These are phyloP conservation scores for Callyntrura guangdongensis DNA, from an alignment of 2,888 invertebrate genomes.

Conservation along the genomic window DNA sequence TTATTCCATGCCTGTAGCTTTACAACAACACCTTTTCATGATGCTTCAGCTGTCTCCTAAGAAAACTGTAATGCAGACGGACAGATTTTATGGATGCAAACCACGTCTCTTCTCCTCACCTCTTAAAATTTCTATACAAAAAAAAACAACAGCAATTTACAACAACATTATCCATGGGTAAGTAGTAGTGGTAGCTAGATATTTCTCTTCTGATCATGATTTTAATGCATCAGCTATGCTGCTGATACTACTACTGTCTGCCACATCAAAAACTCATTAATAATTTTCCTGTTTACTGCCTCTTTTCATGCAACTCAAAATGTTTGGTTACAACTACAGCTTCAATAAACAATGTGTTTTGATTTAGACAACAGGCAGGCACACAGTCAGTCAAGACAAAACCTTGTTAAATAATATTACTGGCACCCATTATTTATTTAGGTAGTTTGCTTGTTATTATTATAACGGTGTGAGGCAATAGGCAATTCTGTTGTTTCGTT, in stretches of 20 bases:
- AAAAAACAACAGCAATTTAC: neutral
- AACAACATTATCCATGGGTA: neutral
- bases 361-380: no score
- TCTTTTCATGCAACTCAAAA: neutral
- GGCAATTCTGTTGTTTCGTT: no score
- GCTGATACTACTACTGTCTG: slow-evolving; percentile 37
- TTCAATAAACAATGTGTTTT: no score
- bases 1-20: slow-evolving; percentile 37
- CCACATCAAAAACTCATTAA: slow-evolving; percentile 74
- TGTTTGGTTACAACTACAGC: no score
- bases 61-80: neutral
- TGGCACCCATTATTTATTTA: no score
- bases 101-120: slow-evolving; percentile 21
- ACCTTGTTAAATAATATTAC: no score
- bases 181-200: no score
- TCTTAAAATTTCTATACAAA: neutral
- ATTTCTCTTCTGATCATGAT: neutral
- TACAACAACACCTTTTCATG: slow-evolving; percentile 48
- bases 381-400: no score
- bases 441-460: no score
- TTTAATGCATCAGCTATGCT: neutral
- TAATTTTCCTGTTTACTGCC: slow-evolving; percentile 25
- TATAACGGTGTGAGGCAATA: no score
- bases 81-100: slow-evolving; percentile 35
- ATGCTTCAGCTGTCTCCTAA: neutral